Base-by-base conservation (phyloP, 2,113 vertebrate genomes). In the Gavia stellata region DNA sequence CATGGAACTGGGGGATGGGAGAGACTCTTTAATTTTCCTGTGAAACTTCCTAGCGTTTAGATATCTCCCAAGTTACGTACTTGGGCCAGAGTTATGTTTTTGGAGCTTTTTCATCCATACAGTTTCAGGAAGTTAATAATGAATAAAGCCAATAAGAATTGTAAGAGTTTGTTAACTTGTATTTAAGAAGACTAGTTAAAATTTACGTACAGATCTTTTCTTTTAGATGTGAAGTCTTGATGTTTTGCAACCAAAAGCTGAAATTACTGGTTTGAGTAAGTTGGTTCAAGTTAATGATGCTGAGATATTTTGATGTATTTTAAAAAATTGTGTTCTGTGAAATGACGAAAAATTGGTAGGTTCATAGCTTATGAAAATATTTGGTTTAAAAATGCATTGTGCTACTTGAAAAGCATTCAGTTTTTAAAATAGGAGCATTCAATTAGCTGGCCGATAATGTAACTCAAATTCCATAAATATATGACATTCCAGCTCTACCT, bases 271-370 rank as follows among this genome's bases (percentile, higher is more conserved):
- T 63, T 74, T 79, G 36, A 50, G 12, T 52, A 80, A 61, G 8
- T 59, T 81, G 40, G 4, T 75, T 72, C 23, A 49, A 63, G 55
- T 38, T 26, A 59, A 63, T 42, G 38, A 17, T 67, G 21, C 14
- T 83, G 14, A 49, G 28, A 20, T 91, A 45, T 8, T 83, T 72
- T 20, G 79, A 45, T 81, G 15, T 61, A 42, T 55, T 59, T 44
- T 8, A 0, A 6, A 92, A 62, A 67, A 40, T 1, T 7, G 3
- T 0, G 1, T 74, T 70, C 7, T 70, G 4, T 71, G 49, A 84
- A 84, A 19, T 70, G 24, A 40, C 11, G 36, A 33, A 73, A 79
- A 65, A 10, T 5, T 20, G 11, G 4, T 78, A 34, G 45, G 31
- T 59, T 81, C 17, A 28, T 81, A 38, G 44, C 24, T 84, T 86